Evolutionary conservation across 2,113 vertebrate genomes (phyloP).

Genomic region (Calyptommatus sinebrachiatus): DNA sequence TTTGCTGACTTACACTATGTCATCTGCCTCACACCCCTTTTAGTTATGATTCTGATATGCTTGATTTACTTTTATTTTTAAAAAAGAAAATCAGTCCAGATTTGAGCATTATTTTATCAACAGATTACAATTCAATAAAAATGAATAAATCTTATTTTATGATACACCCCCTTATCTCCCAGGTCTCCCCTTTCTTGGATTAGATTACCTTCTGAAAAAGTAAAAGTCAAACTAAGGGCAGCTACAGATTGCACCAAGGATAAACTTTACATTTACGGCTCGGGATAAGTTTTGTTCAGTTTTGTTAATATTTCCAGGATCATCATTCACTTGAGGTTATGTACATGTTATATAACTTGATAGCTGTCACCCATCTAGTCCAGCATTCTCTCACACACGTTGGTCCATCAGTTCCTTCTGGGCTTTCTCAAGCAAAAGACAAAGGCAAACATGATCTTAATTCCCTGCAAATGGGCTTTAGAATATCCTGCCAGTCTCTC

Average conservation of each 20-base stretch:
- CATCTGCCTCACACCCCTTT: conserved; percentile 23
- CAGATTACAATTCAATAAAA: conserved; percentile 48
- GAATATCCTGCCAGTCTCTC: too few relatives aligned
- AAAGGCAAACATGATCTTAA: too few relatives aligned
- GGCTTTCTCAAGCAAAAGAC: too few relatives aligned
- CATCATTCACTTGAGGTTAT: background rate
- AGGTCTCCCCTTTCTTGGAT: conserved; percentile 34
- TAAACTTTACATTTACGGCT: background rate
- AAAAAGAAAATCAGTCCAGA: conserved; percentile 39
- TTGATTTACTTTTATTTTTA: conserved; percentile 42
- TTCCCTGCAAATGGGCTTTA: too few relatives aligned
- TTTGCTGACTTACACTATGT: conserved; percentile 28
- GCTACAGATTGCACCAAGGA: conserved; percentile 44
- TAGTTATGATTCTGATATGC: conserved; percentile 53
- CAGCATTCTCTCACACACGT: too few relatives aligned
- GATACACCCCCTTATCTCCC: conserved; percentile 24
- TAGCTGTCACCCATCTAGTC: too few relatives aligned
- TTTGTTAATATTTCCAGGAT: background rate
- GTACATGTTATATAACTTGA: background rate
- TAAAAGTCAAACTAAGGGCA: conserved; percentile 41
- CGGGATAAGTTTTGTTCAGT: background rate
- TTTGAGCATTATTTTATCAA: conserved; percentile 40
- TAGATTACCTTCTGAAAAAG: conserved; percentile 50
- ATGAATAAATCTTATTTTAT: conserved; percentile 16
- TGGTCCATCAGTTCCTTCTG: too few relatives aligned